phyloP scores from a whole-genome alignment of 1,140 invertebrate genomes.

The Neodiprion lecontei region DNA sequence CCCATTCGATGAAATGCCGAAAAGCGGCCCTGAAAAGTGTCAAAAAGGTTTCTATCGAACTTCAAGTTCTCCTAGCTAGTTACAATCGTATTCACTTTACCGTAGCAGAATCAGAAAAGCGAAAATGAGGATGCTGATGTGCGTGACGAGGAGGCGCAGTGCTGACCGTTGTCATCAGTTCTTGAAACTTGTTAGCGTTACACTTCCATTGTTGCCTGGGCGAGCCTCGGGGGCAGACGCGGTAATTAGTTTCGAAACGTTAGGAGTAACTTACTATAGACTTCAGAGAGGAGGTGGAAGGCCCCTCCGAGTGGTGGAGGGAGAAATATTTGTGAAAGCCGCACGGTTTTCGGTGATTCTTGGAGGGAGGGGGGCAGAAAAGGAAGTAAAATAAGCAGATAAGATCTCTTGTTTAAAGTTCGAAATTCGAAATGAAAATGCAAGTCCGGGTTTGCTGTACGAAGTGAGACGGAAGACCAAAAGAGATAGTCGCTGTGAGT shows the following conservation, averaged over 20 bases:
- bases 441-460: constrained; percentile 11
- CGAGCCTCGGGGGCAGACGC: neutral
- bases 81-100: too few species aligned
- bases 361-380: neutral
- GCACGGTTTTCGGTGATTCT: neutral
- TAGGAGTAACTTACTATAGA: neutral
- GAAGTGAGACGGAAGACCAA: neutral
- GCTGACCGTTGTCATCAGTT: too few species aligned
- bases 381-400: constrained; percentile 23
- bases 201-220: too few species aligned
- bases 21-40: too few species aligned
- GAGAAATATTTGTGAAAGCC: neutral
- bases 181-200: too few species aligned
- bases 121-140: too few species aligned
- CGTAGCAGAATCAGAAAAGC: too few species aligned
- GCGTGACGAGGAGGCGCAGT: too few species aligned
- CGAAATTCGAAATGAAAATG: constrained; percentile 41
- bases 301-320: neutral
- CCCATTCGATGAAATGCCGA: too few species aligned
- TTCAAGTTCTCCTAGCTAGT: too few species aligned
- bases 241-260: neutral
- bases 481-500: neutral
- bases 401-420: constrained; percentile 49
- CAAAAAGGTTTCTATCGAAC: too few species aligned
- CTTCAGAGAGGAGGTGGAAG: neutral